A percentile compares a stretch with the other conserved stretches of the same genome.
These are phyloP conservation scores for Sciurus niger DNA, from an alignment of 2,113 vertebrate genomes.

Conservation along the genomic window DNA sequence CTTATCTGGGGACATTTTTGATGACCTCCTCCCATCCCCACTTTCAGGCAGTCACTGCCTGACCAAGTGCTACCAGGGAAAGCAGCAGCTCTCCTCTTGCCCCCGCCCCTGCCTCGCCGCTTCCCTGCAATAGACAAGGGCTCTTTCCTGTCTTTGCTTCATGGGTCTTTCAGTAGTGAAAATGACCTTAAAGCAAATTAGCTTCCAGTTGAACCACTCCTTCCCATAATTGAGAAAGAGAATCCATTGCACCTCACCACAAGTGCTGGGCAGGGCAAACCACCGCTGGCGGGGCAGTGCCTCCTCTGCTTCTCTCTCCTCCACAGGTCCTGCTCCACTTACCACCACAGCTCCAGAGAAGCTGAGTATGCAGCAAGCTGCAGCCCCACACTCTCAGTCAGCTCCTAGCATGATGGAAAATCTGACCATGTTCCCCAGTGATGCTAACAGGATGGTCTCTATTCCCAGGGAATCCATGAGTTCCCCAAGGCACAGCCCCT, in stretches of 20 bases:
- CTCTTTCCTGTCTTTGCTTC: not conserved
- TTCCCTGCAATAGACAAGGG: not conserved
- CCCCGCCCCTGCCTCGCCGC: not conserved
- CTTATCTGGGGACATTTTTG: not conserved
- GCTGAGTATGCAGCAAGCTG: not conserved
- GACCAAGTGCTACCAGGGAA: not conserved
- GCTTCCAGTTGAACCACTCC: not conserved
- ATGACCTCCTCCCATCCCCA: not conserved
- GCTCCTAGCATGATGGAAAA: not conserved
- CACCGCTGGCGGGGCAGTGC: not conserved
- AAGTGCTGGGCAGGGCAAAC: constrained; percentile 11
- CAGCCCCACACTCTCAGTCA: not conserved
- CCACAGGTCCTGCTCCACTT: not conserved
- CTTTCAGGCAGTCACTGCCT: not conserved
- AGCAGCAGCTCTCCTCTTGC: not conserved
- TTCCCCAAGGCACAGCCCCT: not conserved
- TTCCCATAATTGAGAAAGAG: not conserved
- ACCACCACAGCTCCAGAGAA: not conserved
- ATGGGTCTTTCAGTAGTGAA: not conserved
- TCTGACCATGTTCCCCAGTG: not conserved
- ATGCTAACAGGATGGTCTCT: not conserved
- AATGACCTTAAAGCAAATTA: not conserved
- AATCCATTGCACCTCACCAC: not conserved
- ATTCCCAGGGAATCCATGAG: not conserved
- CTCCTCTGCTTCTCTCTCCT: not conserved